Conservation (phyloP, 1,140 invertebrate species). For the Tetraneura akinire region DNA sequence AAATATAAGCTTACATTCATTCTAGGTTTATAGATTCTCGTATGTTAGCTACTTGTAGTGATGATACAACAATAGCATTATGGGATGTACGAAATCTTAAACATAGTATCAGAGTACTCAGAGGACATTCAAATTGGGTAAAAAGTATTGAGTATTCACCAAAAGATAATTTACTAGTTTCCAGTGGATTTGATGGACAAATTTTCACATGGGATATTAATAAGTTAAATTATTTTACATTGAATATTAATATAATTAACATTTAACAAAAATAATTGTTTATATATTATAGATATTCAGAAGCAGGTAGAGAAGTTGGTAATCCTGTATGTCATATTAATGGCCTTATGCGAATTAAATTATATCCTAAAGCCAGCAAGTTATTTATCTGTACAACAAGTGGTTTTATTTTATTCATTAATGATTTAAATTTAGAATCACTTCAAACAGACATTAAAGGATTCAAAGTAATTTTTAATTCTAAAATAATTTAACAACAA, state of each 20-base stretch:
- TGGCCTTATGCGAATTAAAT: slow-evolving; percentile 83
- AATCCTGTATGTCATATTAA: slow-evolving; percentile 81
- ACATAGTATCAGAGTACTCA: slow-evolving; percentile 72
- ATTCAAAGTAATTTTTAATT: slow-evolving; percentile 70
- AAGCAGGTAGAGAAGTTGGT: slow-evolving; percentile 48
- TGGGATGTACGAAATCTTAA: slow-evolving; percentile 89
- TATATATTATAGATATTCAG: slow-evolving; percentile 18
- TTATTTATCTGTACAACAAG: slow-evolving; percentile 87
- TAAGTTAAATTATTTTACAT: slow-evolving; percentile 61
- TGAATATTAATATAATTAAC: no score
- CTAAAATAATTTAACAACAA: no score
- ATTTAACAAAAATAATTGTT: no score
- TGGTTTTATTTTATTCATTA: slow-evolving; percentile 86
- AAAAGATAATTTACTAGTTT: slow-evolving; percentile 81
- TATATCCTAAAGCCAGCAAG: slow-evolving; percentile 82
- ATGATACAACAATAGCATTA: slow-evolving; percentile 87
- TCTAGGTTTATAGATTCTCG: slow-evolving; percentile 82
- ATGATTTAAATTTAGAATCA: slow-evolving; percentile 80
- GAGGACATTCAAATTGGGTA: slow-evolving; percentile 92
- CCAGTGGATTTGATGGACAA: slow-evolving; percentile 89
- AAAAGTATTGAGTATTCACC: slow-evolving; percentile 93
- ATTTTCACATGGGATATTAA: slow-evolving; percentile 96
- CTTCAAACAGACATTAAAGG: slow-evolving; percentile 78
- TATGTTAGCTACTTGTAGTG: slow-evolving; percentile 89
- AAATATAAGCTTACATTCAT: no score